Evolutionary conservation across 92 coral and sea anemone species (phyloP).

Genomic region (Diadumene lineata): DNA sequence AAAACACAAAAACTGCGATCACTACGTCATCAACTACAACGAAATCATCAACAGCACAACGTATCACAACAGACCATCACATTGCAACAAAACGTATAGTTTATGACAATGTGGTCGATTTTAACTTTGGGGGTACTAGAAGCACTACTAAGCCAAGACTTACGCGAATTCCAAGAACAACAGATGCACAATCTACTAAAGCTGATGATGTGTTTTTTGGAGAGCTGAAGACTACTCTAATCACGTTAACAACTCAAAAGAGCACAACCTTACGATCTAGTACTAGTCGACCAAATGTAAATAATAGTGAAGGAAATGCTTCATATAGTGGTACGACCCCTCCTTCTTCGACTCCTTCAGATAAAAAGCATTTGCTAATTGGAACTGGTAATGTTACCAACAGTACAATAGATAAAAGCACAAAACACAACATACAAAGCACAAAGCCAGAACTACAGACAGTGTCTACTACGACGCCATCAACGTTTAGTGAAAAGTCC

Average conservation of each 20-base stretch:
- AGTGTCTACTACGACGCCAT: not conserved
- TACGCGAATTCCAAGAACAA: constrained; percentile 1
- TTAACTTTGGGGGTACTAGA: not conserved
- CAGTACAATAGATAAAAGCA: not conserved
- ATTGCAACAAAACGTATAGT: not conserved
- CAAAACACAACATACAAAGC: no score
- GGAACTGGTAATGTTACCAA: not conserved
- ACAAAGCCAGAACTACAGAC: no score
- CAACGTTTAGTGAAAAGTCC: not conserved
- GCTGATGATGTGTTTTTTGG: constrained; percentile 10
- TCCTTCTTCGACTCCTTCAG: not conserved
- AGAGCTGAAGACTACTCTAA: not conserved
- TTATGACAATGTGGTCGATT: not conserved
- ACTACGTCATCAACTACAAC: not conserved
- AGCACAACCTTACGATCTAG: not conserved
- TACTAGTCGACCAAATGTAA: not conserved
- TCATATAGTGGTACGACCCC: not conserved
- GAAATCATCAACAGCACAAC: not conserved
- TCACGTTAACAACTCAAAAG: not conserved
- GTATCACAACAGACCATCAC: not conserved
- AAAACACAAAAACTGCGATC: no score
- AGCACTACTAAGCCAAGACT: not conserved
- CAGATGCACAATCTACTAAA: not conserved
- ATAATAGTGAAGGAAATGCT: not conserved
- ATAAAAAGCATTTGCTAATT: not conserved